Percentiles rank a stretch among this genome's conserved stretches.
Conservation (phyloP, 2,113 vertebrate species). For the Heptranchias perlo region DNA sequence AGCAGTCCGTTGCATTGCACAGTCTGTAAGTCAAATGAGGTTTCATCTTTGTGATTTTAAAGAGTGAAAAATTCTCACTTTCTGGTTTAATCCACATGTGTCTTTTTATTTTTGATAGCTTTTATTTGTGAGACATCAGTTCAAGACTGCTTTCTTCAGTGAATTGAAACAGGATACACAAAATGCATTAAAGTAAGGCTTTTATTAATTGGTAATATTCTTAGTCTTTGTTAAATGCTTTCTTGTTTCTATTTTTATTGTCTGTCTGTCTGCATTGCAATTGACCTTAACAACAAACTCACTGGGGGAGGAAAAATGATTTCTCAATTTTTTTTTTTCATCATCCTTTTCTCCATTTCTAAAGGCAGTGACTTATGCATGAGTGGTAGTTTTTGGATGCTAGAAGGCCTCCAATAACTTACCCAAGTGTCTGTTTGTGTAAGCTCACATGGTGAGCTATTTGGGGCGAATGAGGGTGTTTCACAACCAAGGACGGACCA, state of each 20-base stretch:
- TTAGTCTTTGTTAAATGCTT: background rate
- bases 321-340: background rate
- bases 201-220: background rate
- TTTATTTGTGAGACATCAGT: slow-evolving; percentile 97
- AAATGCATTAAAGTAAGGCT: slow-evolving; percentile 90
- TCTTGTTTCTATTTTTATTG: background rate
- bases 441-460: background rate
- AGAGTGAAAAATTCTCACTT: slow-evolving; percentile 23
- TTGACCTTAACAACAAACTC: background rate
- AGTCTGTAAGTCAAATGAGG: background rate
- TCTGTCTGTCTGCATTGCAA: background rate
- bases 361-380: background rate
- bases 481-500: background rate
- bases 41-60: background rate
- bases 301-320: background rate
- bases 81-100: background rate
- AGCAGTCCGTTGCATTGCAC: background rate
- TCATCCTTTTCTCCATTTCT: background rate
- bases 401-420: background rate
- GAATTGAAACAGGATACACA: slow-evolving; percentile 96
- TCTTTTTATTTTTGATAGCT: slow-evolving; percentile 64
- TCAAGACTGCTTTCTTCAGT: slow-evolving; percentile 97
- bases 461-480: background rate
- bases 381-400: background rate
- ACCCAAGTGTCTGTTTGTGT: background rate